These are phyloP conservation scores for Clarias fuscus DNA, from an alignment of 2,797 vertebrate genomes.

Conservation along the genomic window DNA sequence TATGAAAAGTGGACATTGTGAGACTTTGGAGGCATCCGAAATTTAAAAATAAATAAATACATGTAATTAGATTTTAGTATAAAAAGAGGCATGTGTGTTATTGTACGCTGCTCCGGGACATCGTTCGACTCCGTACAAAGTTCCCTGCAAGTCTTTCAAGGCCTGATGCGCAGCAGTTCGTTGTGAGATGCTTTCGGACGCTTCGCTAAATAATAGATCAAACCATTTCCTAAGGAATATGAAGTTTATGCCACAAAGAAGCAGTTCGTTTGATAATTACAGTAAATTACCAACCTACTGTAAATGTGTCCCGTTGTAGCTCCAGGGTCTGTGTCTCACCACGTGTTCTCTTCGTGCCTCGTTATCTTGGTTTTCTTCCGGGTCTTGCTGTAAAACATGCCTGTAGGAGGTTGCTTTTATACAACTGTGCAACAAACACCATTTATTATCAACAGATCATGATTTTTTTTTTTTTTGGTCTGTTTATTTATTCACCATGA, in stretches of 20 bases:
- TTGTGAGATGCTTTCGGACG: not conserved
- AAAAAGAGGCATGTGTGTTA: not conserved
- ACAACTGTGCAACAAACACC: too few relatives aligned
- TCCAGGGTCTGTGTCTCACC: not conserved
- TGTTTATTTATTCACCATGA: too few relatives aligned
- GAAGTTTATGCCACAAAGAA: not conserved
- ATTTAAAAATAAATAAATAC: too few relatives aligned
- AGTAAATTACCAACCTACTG: not conserved
- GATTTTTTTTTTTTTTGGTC: too few relatives aligned
- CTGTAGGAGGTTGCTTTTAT: too few relatives aligned
- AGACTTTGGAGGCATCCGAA: not conserved
- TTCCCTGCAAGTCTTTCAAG: not conserved
- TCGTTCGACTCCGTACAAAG: not conserved
- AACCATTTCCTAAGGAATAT: not conserved
- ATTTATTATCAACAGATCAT: too few relatives aligned
- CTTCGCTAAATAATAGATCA: not conserved
- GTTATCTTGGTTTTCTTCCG: too few relatives aligned
- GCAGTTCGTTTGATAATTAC: not conserved
- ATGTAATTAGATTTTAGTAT: not conserved
- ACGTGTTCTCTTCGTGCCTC: not conserved
- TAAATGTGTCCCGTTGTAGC: not conserved
- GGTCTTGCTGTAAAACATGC: too few relatives aligned
- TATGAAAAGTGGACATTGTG: not conserved
- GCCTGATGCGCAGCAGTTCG: not conserved
- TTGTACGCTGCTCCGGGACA: not conserved